Evolutionary conservation across 1,140 invertebrate species (phyloP).

Genomic region (Heterodera carotae): DNA sequence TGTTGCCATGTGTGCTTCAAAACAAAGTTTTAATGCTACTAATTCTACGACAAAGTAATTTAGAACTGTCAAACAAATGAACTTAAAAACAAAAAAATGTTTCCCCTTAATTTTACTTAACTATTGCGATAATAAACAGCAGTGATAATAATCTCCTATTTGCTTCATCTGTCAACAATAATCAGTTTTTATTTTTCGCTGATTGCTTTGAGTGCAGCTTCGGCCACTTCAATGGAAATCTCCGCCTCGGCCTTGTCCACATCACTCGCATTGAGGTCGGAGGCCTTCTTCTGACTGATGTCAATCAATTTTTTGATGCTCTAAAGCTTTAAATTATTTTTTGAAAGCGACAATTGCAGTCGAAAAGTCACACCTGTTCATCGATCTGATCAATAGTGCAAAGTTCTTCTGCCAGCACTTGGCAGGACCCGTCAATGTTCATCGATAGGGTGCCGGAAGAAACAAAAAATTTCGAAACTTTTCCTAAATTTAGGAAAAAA

Average conservation of each 20-base stretch:
- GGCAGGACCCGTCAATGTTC: conserved; percentile 95
- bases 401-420: conserved; percentile 95
- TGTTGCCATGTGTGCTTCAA: background rate
- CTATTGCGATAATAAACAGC: background rate
- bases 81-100: background rate
- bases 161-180: background rate
- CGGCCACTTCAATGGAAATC: conserved; percentile 60
- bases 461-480: conserved; percentile 73
- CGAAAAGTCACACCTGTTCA: no score
- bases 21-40: background rate
- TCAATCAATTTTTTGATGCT: conserved; percentile 45
- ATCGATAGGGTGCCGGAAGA: conserved; percentile 96
- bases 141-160: background rate
- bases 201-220: conserved; percentile 58
- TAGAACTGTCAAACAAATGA: background rate
- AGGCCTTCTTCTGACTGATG: conserved; percentile 47
- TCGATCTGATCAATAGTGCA: conserved; percentile 85
- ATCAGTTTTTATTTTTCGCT: conserved; percentile 39
- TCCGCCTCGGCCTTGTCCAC: conserved; percentile 59
- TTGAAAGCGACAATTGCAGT: no score
- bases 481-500: conserved; percentile 45
- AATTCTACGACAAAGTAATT: no score
- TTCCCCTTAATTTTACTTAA: conserved; percentile 1
- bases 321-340: conserved; percentile 46
- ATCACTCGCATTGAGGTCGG: conserved; percentile 50